Evolutionary conservation across 2,797 vertebrate genomes (phyloP), one percentile per base, ranked within the genome.

Genomic region (Tympanoctomys barrerae): DNA sequence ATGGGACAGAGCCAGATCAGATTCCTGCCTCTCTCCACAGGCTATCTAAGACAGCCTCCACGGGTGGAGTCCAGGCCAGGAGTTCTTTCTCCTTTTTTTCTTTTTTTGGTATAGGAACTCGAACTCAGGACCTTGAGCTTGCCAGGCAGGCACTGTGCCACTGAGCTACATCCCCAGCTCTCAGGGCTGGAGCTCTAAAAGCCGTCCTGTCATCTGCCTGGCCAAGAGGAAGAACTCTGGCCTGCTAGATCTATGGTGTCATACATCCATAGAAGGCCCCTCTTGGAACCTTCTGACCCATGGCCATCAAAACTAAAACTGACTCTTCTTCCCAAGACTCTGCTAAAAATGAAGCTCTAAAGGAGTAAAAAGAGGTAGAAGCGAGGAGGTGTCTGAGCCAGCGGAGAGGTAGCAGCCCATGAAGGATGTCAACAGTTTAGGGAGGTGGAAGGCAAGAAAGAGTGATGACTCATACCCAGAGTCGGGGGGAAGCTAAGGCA

Each of bases 361-460:
- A 79, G 73, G 66, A 92, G 24, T 68, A 75, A 90, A 71, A 94
- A 79, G 87, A 73, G n/a, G 36, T 59, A 70, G 54, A 52, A 75
- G 77, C 42, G 11, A 28, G 54, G 77, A 88, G 59, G 54, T 71
- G 39, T 80, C 28, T 73, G 79, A 82, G n/a, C 5, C 73, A 83
- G 75, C 33, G 57, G 78, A 24, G 91, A 88, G 79, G 66, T 3
- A 2, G 77, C 49, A 85, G 81, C 75, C 49, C 82, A 86, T 1
- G 21, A 84, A 87, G 90, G 66, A 57, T 57, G 87, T 75, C 52
- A 46, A 52, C 36, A 52, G 22, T 87, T 85, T 73, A 36, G 89
- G 87, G 92, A 91, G 85, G 70, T 71, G n/a, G 80, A 87, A 94
- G 84, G 92, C 64, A 75, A 64, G 87, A 78, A 84, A 46, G 54